These are phyloP conservation scores for Arenaria interpres DNA, from an alignment of 2,113 vertebrate species.

Conservation along the genomic window DNA sequence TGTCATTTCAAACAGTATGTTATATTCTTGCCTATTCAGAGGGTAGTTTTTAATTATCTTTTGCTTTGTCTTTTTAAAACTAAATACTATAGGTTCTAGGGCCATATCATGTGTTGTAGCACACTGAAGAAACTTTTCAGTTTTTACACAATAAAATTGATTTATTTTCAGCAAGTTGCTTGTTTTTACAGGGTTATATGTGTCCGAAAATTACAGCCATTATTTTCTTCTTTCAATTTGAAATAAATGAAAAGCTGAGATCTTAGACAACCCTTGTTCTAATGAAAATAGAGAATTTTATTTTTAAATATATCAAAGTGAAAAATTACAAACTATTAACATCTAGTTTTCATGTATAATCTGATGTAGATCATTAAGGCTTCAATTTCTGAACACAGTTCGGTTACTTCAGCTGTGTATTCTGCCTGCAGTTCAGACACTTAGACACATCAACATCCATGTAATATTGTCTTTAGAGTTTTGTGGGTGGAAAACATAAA, in stretches of 20 bases:
- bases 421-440: background rate
- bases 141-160: background rate
- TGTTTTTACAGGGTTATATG: background rate
- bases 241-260: background rate
- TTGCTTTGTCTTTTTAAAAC: background rate
- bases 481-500: background rate
- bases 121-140: background rate
- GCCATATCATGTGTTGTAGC: background rate
- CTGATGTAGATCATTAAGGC: background rate
- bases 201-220: background rate
- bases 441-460: background rate
- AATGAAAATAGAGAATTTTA: background rate
- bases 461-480: background rate
- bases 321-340: background rate
- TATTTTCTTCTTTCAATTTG: background rate
- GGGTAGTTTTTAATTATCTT: background rate
- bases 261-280: background rate
- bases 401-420: background rate
- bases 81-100: background rate
- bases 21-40: background rate
- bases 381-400: background rate
- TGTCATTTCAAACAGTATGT: background rate
- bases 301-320: background rate
- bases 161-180: background rate
- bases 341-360: background rate